Evolutionary conservation across 2,797 vertebrate species (phyloP).

Genomic region (Forpus xanthops): DNA sequence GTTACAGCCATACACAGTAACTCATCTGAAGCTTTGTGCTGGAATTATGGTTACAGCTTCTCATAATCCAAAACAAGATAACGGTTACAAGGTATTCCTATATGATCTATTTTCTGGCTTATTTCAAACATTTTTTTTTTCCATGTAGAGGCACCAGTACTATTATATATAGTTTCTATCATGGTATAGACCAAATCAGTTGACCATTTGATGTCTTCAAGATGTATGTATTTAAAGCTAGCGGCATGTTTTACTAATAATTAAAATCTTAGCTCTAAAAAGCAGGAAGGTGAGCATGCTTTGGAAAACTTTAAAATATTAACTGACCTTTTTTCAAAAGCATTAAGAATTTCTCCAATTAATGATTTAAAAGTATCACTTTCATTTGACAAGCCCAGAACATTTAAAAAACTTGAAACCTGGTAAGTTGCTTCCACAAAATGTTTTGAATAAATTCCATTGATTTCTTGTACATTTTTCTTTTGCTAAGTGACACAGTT

Average conservation of each 20-base stretch:
- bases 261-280: neutral
- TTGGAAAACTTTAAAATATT: neutral
- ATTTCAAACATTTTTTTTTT: neutral
- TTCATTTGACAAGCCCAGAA: neutral
- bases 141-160: neutral
- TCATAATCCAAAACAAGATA: slow-evolving; percentile 97
- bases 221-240: neutral
- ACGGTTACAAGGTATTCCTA: slow-evolving; percentile 92
- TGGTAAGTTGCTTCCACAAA: neutral
- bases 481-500: neutral
- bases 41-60: slow-evolving; percentile 98
- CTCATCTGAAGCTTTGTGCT: slow-evolving; percentile 87
- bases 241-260: neutral
- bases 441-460: neutral
- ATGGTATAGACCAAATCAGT: neutral
- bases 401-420: neutral
- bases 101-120: neutral
- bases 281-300: neutral
- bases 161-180: neutral
- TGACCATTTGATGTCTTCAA: neutral
- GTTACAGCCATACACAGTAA: slow-evolving; percentile 90
- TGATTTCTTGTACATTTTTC: neutral
- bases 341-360: neutral
- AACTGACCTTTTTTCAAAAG: neutral
- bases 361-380: neutral